Evolutionary conservation across 2,888 invertebrate species (phyloP).

Genomic region (Phyto melanocephala): DNA sequence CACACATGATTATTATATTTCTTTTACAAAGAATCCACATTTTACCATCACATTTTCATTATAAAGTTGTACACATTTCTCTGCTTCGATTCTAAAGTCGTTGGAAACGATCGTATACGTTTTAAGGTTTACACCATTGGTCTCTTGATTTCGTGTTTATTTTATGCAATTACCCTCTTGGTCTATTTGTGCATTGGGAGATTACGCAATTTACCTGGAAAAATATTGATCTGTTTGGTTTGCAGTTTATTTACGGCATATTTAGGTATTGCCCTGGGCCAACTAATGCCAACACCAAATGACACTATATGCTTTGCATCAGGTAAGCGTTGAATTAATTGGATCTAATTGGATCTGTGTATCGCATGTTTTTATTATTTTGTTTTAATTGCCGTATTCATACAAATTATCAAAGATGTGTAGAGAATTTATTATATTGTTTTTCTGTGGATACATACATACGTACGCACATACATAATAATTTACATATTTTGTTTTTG

Average conservation of each 20-base stretch:
- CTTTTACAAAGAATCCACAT: background rate
- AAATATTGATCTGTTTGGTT: slow-evolving; percentile 86
- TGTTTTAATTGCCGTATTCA: no score
- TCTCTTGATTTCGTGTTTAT: slow-evolving; percentile 83
- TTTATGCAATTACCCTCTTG: slow-evolving; percentile 83
- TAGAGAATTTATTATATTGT: no score
- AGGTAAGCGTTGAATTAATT: slow-evolving; percentile 78
- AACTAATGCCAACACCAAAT: slow-evolving; percentile 79
- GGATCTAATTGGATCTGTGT: no score
- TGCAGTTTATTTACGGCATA: slow-evolving; percentile 84
- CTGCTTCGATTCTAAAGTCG: slow-evolving; percentile 75
- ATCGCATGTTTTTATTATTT: no score
- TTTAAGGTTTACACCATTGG: slow-evolving; percentile 77
- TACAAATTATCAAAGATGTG: no score
- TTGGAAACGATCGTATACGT: slow-evolving; percentile 74
- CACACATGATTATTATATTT: slow-evolving; percentile 5
- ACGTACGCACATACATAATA: no score
- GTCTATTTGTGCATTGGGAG: slow-evolving; percentile 84
- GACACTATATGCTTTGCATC: slow-evolving; percentile 79
- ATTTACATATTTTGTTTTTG: background rate
- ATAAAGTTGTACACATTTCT: slow-evolving; percentile 76
- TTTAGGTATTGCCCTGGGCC: slow-evolving; percentile 81
- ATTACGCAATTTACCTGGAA: slow-evolving; percentile 86
- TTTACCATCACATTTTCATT: slow-evolving; percentile 61
- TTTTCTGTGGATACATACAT: no score